Conservation (phyloP, 2,888 invertebrate species). For the Drosophila quasianomalipes region DNA sequence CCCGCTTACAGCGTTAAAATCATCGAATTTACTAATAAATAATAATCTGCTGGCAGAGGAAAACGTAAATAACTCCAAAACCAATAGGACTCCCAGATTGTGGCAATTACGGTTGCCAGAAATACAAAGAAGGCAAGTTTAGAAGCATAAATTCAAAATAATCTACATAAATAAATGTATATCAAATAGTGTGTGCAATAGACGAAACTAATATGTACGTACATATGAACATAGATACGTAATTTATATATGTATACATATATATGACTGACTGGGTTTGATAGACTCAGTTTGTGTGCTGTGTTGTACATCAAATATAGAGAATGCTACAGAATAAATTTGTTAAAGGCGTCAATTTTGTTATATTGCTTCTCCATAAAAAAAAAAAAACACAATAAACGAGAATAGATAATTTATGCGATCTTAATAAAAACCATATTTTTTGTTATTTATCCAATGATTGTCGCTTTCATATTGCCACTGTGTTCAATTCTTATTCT, state of each 20-base stretch:
- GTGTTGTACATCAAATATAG: not conserved
- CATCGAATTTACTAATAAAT: conserved; percentile 25
- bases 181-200: not conserved
- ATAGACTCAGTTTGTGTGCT: not conserved
- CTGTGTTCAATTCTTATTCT: not conserved
- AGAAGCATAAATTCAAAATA: conserved; percentile 6
- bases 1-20: conserved; percentile 15
- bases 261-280: not conserved
- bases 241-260: not conserved
- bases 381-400: not conserved
- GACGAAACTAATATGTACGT: not conserved
- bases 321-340: not conserved
- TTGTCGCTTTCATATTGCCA: conserved; percentile 4
- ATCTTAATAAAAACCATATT: not conserved
- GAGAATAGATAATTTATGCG: not conserved
- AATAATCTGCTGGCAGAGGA: conserved; percentile 31
- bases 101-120: conserved; percentile 14
- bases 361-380: not conserved
- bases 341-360: not conserved
- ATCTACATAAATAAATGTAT: not conserved
- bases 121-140: conserved; percentile 54
- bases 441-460: not conserved
- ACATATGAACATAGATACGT: not conserved
- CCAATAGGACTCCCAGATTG: conserved; percentile 14
- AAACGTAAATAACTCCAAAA: conserved; percentile 31